Conservation (phyloP, 2,888 invertebrate species). For the Amphipoea lucens region DNA sequence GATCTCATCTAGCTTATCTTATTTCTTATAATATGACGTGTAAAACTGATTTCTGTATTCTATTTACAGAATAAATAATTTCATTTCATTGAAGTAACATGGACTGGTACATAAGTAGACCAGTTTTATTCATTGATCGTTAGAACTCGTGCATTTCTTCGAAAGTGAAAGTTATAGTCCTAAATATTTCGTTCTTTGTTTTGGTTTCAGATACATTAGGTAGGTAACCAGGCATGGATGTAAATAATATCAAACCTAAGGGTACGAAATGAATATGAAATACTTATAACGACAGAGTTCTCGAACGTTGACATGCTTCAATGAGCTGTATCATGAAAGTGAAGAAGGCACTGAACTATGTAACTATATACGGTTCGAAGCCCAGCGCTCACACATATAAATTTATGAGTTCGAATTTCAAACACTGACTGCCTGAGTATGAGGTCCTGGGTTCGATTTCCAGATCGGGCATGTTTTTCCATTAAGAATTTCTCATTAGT, state of each 20-base stretch:
- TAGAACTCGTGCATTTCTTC: not conserved
- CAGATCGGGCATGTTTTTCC: not conserved
- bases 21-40: not conserved
- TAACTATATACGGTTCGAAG: conserved; percentile 27
- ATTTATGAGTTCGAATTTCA: conserved; percentile 19
- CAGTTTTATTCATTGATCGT: not conserved
- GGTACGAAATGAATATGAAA: conserved; percentile 11
- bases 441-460: not conserved
- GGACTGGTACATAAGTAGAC: not conserved
- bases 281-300: conserved; percentile 6
- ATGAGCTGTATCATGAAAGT: conserved; percentile 54
- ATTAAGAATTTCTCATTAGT: not conserved
- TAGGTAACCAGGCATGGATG: not conserved
- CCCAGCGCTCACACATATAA: conserved; percentile 32
- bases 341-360: conserved; percentile 51
- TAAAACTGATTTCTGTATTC: not conserved
- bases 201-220: too few relatives aligned
- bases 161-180: too few relatives aligned
- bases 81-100: not conserved
- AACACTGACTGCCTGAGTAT: not conserved
- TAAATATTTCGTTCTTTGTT: not conserved
- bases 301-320: conserved; percentile 39
- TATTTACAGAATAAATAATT: not conserved
- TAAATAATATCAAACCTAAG: conserved; percentile 15
- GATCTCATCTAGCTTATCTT: not conserved